Base-by-base conservation (phyloP, 2,888 invertebrate species). In the Tipula confusa region DNA sequence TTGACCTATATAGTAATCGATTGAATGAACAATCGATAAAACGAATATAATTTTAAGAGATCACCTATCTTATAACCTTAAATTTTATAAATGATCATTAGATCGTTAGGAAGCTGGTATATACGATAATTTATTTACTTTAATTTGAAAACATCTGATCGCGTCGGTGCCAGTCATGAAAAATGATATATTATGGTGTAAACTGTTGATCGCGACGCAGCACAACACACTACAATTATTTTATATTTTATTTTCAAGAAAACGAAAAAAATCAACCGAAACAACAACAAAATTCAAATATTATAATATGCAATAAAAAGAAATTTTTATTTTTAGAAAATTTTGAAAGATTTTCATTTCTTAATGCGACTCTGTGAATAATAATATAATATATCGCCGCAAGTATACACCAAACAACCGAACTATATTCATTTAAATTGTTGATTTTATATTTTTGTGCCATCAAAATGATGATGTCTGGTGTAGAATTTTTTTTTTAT, bases 241-340 rank as follows among this genome's bases (percentile, higher is more conserved):
- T n/a, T n/a, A n/a, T n/a, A n/a, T n/a, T n/a, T n/a, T n/a, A n/a
- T n/a, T n/a, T n/a, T n/a, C n/a, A n/a, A n/a, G n/a, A n/a, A 64
- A 64, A 64, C 4, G 28, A 29, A 79, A 79, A 79, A 79, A 64
- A 64, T 64, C 64, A n/a, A 64, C 48, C 29, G 28, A 79, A 15
- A 29, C 79, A 29, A 79, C 79, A 79, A 79, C 79, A 79, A 29
- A 11, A 79, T 0, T 13, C 13, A 79, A 29, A 79, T 13, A 79
- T 43, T 43, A 43, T 79, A 79, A 79, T 79, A 79, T 79, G 79
- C 79, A 79, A 79, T 79, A 79, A 79, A 79, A 79, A 79, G 29
- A 79, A 79, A 29, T 29, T 79, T 79, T 79, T 79, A 79, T 79
- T 79, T 79, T 79, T 79, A 79, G 79, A 79, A 79, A 79, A 79